Evolutionary conservation across 2,888 invertebrate genomes (phyloP).

Genomic region (Xylota sylvarum): DNA sequence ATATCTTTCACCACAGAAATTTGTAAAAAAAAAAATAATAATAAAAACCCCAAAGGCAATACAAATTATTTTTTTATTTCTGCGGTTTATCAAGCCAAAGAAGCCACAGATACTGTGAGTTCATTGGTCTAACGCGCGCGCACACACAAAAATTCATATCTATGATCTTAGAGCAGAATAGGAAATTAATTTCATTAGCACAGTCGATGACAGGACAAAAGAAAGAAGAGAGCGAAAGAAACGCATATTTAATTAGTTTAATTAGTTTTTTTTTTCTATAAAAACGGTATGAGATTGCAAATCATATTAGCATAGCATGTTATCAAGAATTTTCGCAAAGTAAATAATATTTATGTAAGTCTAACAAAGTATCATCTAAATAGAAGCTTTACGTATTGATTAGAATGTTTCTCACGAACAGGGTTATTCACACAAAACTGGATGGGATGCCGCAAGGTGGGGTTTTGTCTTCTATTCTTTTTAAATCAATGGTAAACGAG

Average conservation of each 20-base stretch:
- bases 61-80: background rate
- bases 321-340: too few relatives aligned
- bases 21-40: background rate
- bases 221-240: background rate
- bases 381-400: too few relatives aligned
- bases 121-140: constrained; percentile 3
- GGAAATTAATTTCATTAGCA: constrained; percentile 10
- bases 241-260: background rate
- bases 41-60: background rate
- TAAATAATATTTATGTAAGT: too few relatives aligned
- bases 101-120: constrained; percentile 1
- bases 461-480: too few relatives aligned
- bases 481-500: too few relatives aligned
- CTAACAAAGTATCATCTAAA: too few relatives aligned
- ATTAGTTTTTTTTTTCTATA: background rate
- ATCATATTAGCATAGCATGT: too few relatives aligned
- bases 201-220: background rate
- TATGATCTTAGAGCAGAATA: background rate
- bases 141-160: background rate
- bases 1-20: background rate
- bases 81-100: background rate
- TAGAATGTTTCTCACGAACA: too few relatives aligned
- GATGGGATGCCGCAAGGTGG: too few relatives aligned
- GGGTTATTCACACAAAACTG: too few relatives aligned
- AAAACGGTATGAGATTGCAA: too few relatives aligned